Evolutionary conservation across 2,113 vertebrate genomes (phyloP).

Genomic region (Eretmochelys imbricata): DNA sequence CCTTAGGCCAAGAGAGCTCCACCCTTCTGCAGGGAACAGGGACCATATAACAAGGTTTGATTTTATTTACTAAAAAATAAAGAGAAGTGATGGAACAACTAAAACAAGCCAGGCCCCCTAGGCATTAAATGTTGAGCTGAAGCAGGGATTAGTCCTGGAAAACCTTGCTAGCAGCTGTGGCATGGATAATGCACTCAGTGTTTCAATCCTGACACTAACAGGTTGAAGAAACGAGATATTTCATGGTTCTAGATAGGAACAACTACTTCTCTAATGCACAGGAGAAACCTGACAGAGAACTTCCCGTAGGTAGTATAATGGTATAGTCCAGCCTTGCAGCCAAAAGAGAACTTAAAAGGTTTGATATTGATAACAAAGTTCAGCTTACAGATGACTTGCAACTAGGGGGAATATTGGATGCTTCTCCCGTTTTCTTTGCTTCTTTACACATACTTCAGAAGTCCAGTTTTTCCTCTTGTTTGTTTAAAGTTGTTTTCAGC

Average conservation of each 20-base stretch:
- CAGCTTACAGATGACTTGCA: background rate
- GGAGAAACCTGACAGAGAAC: background rate
- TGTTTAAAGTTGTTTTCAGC: background rate
- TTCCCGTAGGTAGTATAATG: background rate
- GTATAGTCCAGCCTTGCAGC: background rate
- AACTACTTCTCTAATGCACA: background rate
- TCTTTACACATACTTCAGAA: background rate
- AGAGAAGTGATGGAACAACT: background rate
- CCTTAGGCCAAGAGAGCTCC: background rate
- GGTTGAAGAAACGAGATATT: background rate
- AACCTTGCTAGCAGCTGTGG: background rate
- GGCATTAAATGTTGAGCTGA: background rate
- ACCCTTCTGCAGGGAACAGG: background rate
- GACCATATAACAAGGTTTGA: background rate
- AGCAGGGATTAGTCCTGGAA: background rate
- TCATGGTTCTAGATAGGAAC: background rate
- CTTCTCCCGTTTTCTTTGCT: background rate
- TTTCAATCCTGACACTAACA: too few species aligned
- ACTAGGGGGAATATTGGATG: background rate
- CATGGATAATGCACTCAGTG: rapidly evolving
- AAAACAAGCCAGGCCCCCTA: rapidly evolving
- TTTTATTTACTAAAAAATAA: background rate
- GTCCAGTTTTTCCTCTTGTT: background rate
- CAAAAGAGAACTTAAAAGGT: background rate
- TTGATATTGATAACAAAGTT: background rate